phyloP scores from a whole-genome alignment of 1,140 invertebrate species.

The Drosophila tani region DNA sequence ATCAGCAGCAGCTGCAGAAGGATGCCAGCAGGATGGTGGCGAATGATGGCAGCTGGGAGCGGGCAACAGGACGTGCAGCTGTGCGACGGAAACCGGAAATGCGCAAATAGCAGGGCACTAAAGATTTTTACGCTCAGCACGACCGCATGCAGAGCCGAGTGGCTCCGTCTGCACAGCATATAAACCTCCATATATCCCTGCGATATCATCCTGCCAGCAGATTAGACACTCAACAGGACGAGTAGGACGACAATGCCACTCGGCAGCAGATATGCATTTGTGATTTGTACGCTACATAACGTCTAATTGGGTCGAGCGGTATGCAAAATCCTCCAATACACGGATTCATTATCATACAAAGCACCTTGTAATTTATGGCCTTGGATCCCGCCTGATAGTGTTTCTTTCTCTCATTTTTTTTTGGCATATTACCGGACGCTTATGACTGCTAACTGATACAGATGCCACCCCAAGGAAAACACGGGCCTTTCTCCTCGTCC shows the following conservation, averaged over 20 bases:
- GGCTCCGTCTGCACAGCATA: conserved; percentile 25
- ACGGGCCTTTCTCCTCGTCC: conserved; percentile 25
- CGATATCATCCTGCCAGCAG: conserved; percentile 40
- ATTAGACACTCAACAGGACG: conserved; percentile 58
- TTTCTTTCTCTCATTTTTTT: conserved; percentile 5
- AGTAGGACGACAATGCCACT: conserved; percentile 29
- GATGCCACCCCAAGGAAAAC: conserved; percentile 79
- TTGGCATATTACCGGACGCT: conserved; percentile 77
- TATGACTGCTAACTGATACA: conserved; percentile 75
- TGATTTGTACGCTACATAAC: background rate
- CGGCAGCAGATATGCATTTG: conserved; percentile 48
- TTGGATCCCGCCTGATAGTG: background rate
- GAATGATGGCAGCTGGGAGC: background rate
- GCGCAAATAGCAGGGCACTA: conserved; percentile 80
- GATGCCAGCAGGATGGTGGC: conserved; percentile 11
- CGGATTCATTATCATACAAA: conserved; percentile 45
- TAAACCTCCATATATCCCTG: conserved; percentile 23
- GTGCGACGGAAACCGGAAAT: conserved; percentile 82
- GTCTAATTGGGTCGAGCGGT: conserved; percentile 24
- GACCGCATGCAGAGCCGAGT: conserved; percentile 69
- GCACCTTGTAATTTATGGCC: conserved; percentile 44
- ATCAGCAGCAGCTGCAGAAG: conserved; percentile 56
- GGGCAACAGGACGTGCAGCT: conserved; percentile 60
- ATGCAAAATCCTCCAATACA: conserved; percentile 18
- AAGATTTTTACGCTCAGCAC: conserved; percentile 72